Conservation (phyloP, 2,888 invertebrate genomes). For the Agrotis exclamationis region DNA sequence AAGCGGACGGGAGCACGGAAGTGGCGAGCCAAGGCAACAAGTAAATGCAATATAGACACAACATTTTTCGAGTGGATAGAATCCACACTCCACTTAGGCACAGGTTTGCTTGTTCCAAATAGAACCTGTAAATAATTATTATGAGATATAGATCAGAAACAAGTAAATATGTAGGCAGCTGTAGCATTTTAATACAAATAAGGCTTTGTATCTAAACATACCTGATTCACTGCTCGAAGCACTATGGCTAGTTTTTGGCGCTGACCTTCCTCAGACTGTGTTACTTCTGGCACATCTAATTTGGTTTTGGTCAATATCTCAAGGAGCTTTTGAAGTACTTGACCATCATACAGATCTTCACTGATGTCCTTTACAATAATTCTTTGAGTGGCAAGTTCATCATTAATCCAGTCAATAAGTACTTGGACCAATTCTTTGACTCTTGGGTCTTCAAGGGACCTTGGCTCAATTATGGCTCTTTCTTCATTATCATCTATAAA, state of each 20-base stretch:
- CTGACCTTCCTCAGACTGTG: slow-evolving; percentile 99
- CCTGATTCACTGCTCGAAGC: slow-evolving; percentile 96
- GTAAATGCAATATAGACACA: slow-evolving; percentile 98
- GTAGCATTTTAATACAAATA: background rate
- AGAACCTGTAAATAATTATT: slow-evolving; percentile 88
- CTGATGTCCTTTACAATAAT: slow-evolving; percentile 99
- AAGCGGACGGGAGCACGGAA: slow-evolving; percentile 98
- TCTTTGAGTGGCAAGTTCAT: slow-evolving; percentile 98
- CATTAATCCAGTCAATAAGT: slow-evolving; percentile 99
- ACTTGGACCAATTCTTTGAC: slow-evolving; percentile 96
- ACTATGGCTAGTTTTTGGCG: slow-evolving; percentile 98
- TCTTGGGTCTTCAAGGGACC: slow-evolving; percentile 96
- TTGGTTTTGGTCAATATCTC: slow-evolving; percentile 97
- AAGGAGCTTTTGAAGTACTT: slow-evolving; percentile 93
- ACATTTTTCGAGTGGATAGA: slow-evolving; percentile 99
- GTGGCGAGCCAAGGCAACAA: slow-evolving; percentile 98
- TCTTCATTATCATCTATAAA: slow-evolving; percentile 98
- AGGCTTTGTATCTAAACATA: slow-evolving; percentile 74
- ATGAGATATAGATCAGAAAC: background rate
- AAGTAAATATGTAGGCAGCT: background rate
- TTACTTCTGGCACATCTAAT: slow-evolving; percentile 99
- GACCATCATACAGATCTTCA: slow-evolving; percentile 99
- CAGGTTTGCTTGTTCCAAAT: slow-evolving; percentile 94
- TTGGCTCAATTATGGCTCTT: slow-evolving; percentile 98
- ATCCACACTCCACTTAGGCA: slow-evolving; percentile 99